Evolutionary conservation across 2,888 invertebrate genomes (phyloP), one percentile per base, ranked within the genome.

Genomic region (Meandrusa payeni): DNA sequence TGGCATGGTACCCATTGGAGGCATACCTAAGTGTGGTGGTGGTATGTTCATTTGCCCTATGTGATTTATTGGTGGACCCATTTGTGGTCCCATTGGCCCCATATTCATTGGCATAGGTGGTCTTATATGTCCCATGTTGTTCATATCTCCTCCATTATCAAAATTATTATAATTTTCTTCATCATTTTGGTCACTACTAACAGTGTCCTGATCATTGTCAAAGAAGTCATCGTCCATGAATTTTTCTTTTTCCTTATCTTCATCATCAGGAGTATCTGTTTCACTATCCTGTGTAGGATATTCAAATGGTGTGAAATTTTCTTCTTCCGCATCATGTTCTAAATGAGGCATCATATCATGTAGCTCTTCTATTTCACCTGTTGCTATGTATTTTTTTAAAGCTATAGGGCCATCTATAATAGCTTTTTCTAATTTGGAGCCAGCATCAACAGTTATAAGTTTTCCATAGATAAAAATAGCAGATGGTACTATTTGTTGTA

Each of bases 381-480:
- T 92, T 54, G 93, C 92, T 19, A 95, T 93, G 56, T 92, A 93
- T 63, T 92, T 93, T 64, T 94, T 93, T 10, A 96, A 83, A 26
- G 93, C 92, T 37, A 94, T 90, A 6, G 93, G 92, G 3, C 95
- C 95, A 59, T 94, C 94, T 7, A 91, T 86, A 52, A 95, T 94
- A 3, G 93, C 94, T 52, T 91, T 90, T 59, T 94, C 93, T 37
- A 96, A 72, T 63, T 92, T 92, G 5, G 95, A 94, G 20, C 94
- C 94, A 31, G 94, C 83, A 77, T 93, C 93, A 6, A 95, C 94
- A 20, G 93, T 89, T 54, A 96, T 91, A 48, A 94, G 85, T 88
- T 94, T 95, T n/a, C 94, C 95, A 75, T 95, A 95, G 43, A 95
- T 90, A 55, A 94, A 93, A 60, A 96, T 93, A 1, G 94, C 94